Conservation (phyloP, 2,888 invertebrate species). For the Adela reaumurella region DNA sequence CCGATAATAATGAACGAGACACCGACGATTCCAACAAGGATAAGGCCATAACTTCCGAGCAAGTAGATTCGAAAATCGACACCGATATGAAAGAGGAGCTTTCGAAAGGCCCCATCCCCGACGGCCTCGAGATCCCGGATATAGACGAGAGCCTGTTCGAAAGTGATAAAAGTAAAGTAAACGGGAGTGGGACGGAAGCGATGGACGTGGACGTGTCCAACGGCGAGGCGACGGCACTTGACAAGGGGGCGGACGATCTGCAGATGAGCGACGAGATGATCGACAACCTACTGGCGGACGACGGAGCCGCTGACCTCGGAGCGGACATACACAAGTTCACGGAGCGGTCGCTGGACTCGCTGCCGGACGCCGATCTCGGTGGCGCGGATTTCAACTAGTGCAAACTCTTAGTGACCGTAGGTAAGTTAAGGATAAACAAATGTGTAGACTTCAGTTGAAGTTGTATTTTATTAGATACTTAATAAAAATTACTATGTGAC, state of each 20-base stretch:
- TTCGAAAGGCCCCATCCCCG: neutral
- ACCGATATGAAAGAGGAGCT: constrained; percentile 1
- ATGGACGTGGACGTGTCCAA: constrained; percentile 1
- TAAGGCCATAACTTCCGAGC: too few species aligned
- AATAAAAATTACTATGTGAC: neutral
- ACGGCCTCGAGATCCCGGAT: too few species aligned
- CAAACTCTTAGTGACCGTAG: too few species aligned
- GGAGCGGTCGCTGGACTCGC: neutral
- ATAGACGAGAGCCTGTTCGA: too few species aligned
- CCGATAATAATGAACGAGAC: too few species aligned
- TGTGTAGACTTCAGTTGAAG: neutral
- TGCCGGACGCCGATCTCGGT: neutral
- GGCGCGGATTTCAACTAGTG: neutral
- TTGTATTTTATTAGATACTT: constrained; percentile 2
- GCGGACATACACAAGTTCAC: neutral
- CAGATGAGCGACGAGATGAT: constrained; percentile 36
- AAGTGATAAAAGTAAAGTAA: neutral
- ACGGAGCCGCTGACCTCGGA: constrained; percentile 1
- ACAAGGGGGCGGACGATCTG: constrained; percentile 10
- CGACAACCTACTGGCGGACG: constrained; percentile 28
- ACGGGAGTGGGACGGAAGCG: neutral
- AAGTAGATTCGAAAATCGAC: too few species aligned
- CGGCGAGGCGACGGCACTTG: neutral
- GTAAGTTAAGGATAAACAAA: too few species aligned
- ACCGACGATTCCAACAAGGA: too few species aligned